phyloP scores from a whole-genome alignment of 1,140 invertebrate species.

The Conopomorpha cramerella region DNA sequence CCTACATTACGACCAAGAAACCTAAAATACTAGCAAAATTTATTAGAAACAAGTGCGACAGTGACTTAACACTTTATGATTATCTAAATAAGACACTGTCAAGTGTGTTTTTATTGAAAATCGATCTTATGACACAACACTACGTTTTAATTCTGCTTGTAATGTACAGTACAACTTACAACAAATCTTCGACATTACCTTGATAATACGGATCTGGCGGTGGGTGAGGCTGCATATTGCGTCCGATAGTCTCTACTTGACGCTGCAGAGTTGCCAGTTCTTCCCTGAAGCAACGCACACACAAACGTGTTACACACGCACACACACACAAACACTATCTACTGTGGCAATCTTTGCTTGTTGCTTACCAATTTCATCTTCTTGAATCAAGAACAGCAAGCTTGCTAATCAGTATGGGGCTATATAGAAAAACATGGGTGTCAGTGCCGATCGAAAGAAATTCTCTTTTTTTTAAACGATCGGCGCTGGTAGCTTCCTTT shows the following conservation, averaged over 20 bases:
- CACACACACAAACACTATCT: constrained; percentile 18
- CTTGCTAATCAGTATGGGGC: not conserved
- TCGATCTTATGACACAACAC: too few relatives aligned
- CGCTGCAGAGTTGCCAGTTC: constrained; percentile 60
- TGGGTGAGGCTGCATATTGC: constrained; percentile 22
- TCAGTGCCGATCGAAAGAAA: not conserved
- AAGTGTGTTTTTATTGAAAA: not conserved
- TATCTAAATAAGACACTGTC: not conserved
- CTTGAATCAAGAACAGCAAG: not conserved
- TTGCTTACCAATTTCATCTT: not conserved
- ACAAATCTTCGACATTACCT: constrained; percentile 16
- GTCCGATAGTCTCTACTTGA: constrained; percentile 51
- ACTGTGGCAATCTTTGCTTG: too few relatives aligned
- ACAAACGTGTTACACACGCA: constrained; percentile 34
- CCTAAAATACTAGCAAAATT: too few relatives aligned
- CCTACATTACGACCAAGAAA: not conserved
- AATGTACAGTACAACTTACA: too few relatives aligned
- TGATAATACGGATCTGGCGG: constrained; percentile 31
- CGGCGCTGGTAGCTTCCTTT: not conserved
- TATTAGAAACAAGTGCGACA: not conserved
- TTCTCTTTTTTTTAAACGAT: not conserved
- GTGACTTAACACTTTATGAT: not conserved
- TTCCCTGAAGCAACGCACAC: constrained; percentile 47
- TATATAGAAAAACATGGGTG: not conserved
- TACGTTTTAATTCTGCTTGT: too few relatives aligned